Evolutionary conservation across 2,797 vertebrate genomes (phyloP).

Genomic region (Sebastes matsubarae): DNA sequence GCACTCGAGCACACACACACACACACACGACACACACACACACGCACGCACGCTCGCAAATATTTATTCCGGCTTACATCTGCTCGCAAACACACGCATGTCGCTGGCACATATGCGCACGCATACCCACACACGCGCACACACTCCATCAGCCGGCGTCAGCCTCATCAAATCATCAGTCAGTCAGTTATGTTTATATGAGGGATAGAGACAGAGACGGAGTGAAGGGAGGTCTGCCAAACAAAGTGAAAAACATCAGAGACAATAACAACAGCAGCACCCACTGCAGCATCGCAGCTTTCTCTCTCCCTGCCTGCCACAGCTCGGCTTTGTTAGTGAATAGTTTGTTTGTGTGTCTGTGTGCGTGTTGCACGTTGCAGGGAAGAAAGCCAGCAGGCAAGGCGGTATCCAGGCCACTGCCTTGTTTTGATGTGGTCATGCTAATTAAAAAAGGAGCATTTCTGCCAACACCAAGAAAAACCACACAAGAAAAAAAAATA

Average conservation of each 20-base stretch:
- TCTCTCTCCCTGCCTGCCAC: constrained; percentile 60
- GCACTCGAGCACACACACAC: constrained; percentile 34
- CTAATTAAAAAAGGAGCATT: constrained; percentile 73
- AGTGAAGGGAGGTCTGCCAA: constrained; percentile 70
- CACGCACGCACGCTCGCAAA: constrained; percentile 15
- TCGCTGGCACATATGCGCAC: constrained; percentile 10
- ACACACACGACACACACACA: neutral
- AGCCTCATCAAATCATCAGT: constrained; percentile 70
- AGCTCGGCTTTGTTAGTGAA: constrained; percentile 68
- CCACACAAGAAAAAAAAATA: constrained; percentile 25
- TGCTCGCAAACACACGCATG: constrained; percentile 28
- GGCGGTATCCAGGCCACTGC: constrained; percentile 75
- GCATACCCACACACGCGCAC: neutral
- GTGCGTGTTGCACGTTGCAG: constrained; percentile 51
- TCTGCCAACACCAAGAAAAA: constrained; percentile 63
- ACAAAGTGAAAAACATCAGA: constrained; percentile 77
- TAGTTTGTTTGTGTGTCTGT: constrained; percentile 57
- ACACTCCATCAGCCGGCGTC: constrained; percentile 27
- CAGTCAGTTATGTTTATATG: constrained; percentile 62
- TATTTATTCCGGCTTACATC: constrained; percentile 61
- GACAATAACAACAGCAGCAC: constrained; percentile 66
- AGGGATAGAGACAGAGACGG: constrained; percentile 50
- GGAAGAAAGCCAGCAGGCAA: constrained; percentile 73
- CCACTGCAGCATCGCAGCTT: constrained; percentile 63
- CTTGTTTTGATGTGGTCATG: constrained; percentile 79